phyloP scores from a whole-genome alignment of 2,113 vertebrate species.

The Cyanistes caeruleus region DNA sequence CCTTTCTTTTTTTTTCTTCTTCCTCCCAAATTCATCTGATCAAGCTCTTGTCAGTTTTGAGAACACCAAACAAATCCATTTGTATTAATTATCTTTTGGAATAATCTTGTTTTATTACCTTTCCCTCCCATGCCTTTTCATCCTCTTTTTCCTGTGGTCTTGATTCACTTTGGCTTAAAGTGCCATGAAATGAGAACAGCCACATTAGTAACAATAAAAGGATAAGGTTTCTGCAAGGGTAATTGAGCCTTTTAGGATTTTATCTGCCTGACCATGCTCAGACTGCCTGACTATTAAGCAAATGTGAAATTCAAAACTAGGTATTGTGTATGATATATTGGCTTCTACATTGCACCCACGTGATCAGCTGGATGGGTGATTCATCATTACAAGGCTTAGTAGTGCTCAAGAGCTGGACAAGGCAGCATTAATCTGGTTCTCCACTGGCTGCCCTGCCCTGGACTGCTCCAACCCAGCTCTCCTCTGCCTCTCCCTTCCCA shows the following conservation, averaged over 20 bases:
- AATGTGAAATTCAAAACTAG: not conserved
- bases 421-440: slow-evolving; percentile 8
- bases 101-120: not conserved
- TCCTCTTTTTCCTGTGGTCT: not conserved
- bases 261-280: not conserved
- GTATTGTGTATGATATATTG: not conserved
- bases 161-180: not conserved
- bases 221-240: not conserved
- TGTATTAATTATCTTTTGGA: not conserved
- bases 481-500: not conserved
- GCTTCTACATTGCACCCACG: not conserved
- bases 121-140: not conserved
- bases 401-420: not conserved
- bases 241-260: slow-evolving; percentile 17
- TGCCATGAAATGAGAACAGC: not conserved
- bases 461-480: not conserved
- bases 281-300: not conserved
- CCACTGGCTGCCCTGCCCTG: not conserved
- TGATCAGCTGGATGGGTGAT: not conserved
- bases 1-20: not conserved
- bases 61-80: not conserved
- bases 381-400: not conserved
- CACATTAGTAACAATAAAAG: not conserved
- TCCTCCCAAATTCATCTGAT: not conserved
- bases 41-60: not conserved